Evolutionary conservation across 2,797 vertebrate genomes (phyloP).

Genomic region (Dendrocincla tyrannina): DNA sequence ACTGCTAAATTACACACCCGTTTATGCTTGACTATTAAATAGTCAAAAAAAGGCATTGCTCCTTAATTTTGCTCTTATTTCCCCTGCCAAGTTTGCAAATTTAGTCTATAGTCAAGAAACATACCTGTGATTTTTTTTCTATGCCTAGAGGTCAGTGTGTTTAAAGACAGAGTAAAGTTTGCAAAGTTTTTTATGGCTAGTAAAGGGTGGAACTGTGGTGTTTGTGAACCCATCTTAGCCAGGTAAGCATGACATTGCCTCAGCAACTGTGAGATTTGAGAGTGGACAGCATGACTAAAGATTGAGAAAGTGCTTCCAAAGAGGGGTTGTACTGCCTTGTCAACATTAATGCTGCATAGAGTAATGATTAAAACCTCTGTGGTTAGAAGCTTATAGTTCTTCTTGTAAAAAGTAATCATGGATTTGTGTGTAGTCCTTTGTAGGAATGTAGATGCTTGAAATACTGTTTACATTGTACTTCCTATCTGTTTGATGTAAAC

Average conservation of each 20-base stretch:
- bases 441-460: conserved; percentile 1
- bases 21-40: background rate
- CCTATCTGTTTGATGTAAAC: conserved; percentile 47
- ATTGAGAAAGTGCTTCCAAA: background rate
- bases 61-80: background rate
- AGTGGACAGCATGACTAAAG: background rate
- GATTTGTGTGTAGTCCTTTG: background rate
- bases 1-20: background rate
- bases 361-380: background rate
- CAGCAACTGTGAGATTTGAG: background rate
- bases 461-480: conserved; percentile 25
- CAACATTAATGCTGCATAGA: background rate
- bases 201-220: background rate
- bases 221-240: background rate
- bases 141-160: background rate
- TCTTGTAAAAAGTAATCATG: background rate
- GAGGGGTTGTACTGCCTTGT: background rate
- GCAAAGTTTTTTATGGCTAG: background rate
- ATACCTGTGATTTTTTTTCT: background rate
- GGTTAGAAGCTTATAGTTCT: background rate
- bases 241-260: background rate
- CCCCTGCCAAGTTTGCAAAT: background rate
- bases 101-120: background rate
- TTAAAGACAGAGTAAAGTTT: background rate
- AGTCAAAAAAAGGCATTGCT: background rate